A percentile compares a stretch with the other conserved stretches of the same genome.
Conservation (phyloP, 2,113 vertebrate species). For the Syrrhaptes paradoxus region DNA sequence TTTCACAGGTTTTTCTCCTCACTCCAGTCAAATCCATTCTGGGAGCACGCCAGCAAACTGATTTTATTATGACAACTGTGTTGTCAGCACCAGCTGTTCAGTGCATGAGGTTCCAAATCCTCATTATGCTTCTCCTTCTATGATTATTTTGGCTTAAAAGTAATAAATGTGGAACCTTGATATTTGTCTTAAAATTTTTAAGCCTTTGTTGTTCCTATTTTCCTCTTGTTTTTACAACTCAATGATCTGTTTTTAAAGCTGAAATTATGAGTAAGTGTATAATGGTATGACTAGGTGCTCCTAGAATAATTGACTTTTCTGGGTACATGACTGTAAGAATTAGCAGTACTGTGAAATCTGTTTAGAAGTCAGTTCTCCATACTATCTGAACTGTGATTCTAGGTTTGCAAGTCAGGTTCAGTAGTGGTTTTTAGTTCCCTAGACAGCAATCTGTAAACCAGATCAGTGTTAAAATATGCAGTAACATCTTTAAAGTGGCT, state of each 20-base stretch:
- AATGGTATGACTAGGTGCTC: neutral
- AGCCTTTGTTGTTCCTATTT: neutral
- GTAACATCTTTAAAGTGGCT: conserved; percentile 27
- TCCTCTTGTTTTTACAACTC: neutral
- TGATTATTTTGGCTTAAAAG: neutral
- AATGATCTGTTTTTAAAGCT: neutral
- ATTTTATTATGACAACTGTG: neutral
- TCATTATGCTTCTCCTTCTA: neutral
- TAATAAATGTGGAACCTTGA: neutral
- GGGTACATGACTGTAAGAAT: neutral
- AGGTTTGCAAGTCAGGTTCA: conserved; percentile 13
- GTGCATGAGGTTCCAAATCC: neutral
- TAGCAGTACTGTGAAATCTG: neutral
- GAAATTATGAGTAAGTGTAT: neutral
- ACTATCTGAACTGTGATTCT: conserved; percentile 4
- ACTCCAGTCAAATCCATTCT: neutral
- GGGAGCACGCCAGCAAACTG: neutral
- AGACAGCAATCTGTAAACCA: conserved; percentile 34
- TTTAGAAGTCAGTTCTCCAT: conserved; percentile 23
- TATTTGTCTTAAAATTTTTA: neutral
- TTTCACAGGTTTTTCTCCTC: neutral
- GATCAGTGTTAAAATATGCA: conserved; percentile 54
- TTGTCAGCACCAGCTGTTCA: neutral
- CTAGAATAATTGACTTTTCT: neutral
- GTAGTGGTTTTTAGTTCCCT: conserved; percentile 41